Evolutionary conservation across 2,113 vertebrate genomes (phyloP).

Genomic region (Ranitomeya imitator): DNA sequence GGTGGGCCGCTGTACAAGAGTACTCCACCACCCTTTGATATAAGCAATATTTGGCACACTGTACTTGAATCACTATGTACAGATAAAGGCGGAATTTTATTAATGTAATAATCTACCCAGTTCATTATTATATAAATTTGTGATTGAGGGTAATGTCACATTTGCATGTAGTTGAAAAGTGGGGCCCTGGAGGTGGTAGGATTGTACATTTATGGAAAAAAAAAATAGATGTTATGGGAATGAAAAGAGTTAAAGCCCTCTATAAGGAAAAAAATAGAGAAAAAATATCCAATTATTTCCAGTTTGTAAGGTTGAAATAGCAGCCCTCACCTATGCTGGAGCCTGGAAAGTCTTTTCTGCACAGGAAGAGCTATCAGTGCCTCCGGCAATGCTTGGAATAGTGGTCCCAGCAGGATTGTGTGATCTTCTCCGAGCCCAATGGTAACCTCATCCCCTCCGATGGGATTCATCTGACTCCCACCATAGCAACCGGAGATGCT

Average conservation of each 20-base stretch:
- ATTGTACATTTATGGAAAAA: too few relatives aligned
- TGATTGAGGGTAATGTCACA: too few relatives aligned
- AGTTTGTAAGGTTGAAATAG: conserved; percentile 30
- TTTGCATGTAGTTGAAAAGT: too few relatives aligned
- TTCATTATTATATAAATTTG: too few relatives aligned
- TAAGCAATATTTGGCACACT: too few relatives aligned
- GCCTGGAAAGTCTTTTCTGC: conserved; percentile 11
- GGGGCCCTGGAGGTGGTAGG: too few relatives aligned
- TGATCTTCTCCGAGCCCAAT: conserved; percentile 11
- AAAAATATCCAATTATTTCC: conserved; percentile 9
- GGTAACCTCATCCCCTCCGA: conserved; percentile 37
- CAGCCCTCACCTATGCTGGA: conserved; percentile 20
- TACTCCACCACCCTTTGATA: too few relatives aligned
- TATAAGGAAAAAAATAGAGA: not conserved
- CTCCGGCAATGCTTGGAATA: conserved; percentile 40
- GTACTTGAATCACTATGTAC: too few relatives aligned
- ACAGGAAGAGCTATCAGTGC: conserved; percentile 1
- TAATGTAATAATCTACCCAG: too few relatives aligned
- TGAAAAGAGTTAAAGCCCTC: not conserved
- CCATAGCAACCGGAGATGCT: conserved; percentile 55
- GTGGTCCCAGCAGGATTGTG: conserved; percentile 22
- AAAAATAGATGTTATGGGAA: not conserved
- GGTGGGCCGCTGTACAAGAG: too few relatives aligned
- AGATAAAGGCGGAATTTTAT: too few relatives aligned
- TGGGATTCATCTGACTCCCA: conserved; percentile 41